Percentiles rank a stretch among this genome's conserved stretches.
These are phyloP conservation scores for Polymixis flavicincta DNA, from an alignment of 2,888 invertebrate genomes.

Conservation along the genomic window DNA sequence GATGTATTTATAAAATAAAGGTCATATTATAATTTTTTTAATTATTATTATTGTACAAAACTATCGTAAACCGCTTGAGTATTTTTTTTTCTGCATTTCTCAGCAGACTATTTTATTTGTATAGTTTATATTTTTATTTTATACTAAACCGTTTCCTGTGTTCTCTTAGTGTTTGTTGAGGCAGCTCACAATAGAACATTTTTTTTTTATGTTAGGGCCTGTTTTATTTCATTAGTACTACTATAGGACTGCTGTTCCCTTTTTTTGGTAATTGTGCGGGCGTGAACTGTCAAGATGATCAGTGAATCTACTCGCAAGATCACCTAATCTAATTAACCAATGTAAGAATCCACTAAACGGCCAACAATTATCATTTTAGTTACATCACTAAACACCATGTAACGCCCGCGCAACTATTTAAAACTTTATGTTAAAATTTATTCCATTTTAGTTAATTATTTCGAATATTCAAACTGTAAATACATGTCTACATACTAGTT, in stretches of 20 bases:
- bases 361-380: not conserved
- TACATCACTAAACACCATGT: not conserved
- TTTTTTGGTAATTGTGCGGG: slow-evolving; percentile 10
- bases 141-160: slow-evolving; percentile 10
- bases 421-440: slow-evolving; percentile 26
- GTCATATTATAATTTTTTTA: not conserved
- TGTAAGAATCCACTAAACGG: not conserved
- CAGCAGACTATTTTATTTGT: slow-evolving; percentile 24
- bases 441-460: slow-evolving; percentile 53
- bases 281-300: not conserved
- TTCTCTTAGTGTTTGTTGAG: slow-evolving; percentile 40
- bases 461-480: slow-evolving; percentile 61
- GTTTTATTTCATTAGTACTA: slow-evolving; percentile 3
- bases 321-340: not conserved
- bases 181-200: slow-evolving; percentile 44
- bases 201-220: slow-evolving; percentile 6
- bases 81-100: slow-evolving; percentile 38
- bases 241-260: slow-evolving; percentile 7
- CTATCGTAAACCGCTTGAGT: slow-evolving; percentile 23
- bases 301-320: not conserved
- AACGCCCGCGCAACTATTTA: slow-evolving; percentile 6
- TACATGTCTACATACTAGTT: slow-evolving; percentile 54
- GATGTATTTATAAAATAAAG: slow-evolving; percentile 7
- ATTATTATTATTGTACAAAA: slow-evolving; percentile 19
- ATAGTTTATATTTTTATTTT: slow-evolving; percentile 23